Conservation (phyloP, 2,797 vertebrate genomes). For the Enteromius radiatus region DNA sequence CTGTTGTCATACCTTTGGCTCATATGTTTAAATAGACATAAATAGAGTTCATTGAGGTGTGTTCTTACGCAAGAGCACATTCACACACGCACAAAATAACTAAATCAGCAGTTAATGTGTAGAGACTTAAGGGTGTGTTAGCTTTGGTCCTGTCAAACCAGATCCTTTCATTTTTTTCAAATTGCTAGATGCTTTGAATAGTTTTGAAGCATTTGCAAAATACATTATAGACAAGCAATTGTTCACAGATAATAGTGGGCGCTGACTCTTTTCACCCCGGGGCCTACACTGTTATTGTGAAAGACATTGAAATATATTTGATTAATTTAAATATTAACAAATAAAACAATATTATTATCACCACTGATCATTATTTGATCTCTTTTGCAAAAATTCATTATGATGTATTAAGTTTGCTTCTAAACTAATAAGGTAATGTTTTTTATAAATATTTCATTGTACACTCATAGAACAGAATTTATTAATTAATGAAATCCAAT, state of each 20-base stretch:
- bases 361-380: not conserved
- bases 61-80: conserved; percentile 20
- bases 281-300: not conserved
- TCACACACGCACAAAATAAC: conserved; percentile 25
- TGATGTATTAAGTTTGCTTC: not conserved
- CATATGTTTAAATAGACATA: conserved; percentile 16
- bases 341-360: not conserved
- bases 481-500: not conserved
- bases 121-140: conserved; percentile 35
- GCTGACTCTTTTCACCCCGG: not conserved
- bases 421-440: not conserved
- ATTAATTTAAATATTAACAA: not conserved
- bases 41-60: conserved; percentile 11
- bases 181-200: conserved; percentile 46
- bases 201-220: conserved; percentile 33
- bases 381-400: not conserved
- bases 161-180: conserved; percentile 13
- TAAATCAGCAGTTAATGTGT: conserved; percentile 31
- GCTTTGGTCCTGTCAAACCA: conserved; percentile 33
- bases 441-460: not conserved
- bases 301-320: not conserved
- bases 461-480: too few relatives aligned
- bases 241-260: conserved; percentile 9
- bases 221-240: conserved; percentile 22
- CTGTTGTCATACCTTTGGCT: conserved; percentile 12